Percentiles rank a stretch among this genome's conserved stretches.
Evolutionary conservation across 2,797 vertebrate genomes (phyloP).

Genomic region (Microctenopoma stevenorrisi): DNA sequence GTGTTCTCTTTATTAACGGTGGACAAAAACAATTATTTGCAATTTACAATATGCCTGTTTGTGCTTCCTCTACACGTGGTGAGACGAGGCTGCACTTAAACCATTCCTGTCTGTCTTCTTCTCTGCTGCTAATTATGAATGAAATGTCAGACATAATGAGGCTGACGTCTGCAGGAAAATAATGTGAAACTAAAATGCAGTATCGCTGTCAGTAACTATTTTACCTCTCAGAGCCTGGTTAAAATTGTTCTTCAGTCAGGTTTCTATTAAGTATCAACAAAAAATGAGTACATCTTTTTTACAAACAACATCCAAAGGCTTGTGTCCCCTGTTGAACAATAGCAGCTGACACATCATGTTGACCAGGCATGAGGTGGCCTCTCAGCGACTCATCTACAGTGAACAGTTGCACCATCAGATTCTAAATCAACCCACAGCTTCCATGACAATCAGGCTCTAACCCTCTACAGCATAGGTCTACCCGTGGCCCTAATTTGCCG

Average conservation of each 20-base stretch:
- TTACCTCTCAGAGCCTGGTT: no score
- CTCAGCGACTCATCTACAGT: not conserved
- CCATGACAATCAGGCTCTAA: not conserved
- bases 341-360: not conserved
- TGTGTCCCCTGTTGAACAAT: not conserved
- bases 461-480: not conserved
- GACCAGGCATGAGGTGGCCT: not conserved
- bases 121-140: not conserved
- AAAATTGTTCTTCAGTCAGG: not conserved
- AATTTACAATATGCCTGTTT: not conserved
- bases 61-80: conserved; percentile 1
- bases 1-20: not conserved
- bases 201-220: no score
- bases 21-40: not conserved
- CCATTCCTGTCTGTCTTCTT: not conserved
- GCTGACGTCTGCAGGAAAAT: not conserved
- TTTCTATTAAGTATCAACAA: no score
- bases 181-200: not conserved
- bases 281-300: no score
- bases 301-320: no score
- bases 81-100: not conserved
- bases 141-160: not conserved
- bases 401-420: not conserved
- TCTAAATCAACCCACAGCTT: not conserved
- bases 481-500: no score